Conservation (phyloP, 2,888 invertebrate genomes). For the Phasia obesa region DNA sequence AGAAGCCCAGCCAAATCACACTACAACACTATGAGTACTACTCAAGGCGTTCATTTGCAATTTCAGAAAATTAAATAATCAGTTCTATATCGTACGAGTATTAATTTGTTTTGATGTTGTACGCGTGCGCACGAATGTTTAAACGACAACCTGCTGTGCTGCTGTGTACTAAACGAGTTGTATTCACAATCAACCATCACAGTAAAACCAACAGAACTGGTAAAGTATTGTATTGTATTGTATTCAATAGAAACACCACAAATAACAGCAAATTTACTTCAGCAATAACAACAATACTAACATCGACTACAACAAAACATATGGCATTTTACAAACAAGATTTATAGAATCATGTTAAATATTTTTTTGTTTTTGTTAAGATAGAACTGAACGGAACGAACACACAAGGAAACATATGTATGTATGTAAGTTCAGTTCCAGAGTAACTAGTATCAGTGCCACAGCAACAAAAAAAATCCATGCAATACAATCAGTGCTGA, state of each 20-base stretch:
- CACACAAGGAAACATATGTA: neutral
- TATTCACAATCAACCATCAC: no score
- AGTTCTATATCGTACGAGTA: slow-evolving; percentile 77
- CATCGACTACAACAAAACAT: slow-evolving; percentile 33
- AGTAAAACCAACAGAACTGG: slow-evolving; percentile 14
- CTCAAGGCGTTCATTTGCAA: slow-evolving; percentile 18
- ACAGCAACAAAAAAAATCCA: slow-evolving; percentile 52
- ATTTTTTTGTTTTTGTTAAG: no score
- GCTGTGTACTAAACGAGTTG: slow-evolving; percentile 58
- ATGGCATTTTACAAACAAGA: slow-evolving; percentile 56
- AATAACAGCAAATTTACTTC: slow-evolving; percentile 25
- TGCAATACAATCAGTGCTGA: slow-evolving; percentile 75
- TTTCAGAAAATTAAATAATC: slow-evolving; percentile 79
- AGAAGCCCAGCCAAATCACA: slow-evolving; percentile 57
- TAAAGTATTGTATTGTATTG: slow-evolving; percentile 33
- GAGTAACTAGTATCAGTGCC: slow-evolving; percentile 16
- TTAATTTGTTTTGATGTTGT: slow-evolving; percentile 81
- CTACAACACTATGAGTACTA: slow-evolving; percentile 15
- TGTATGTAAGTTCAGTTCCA: no score
- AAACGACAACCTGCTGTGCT: slow-evolving; percentile 70
- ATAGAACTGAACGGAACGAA: slow-evolving; percentile 8
- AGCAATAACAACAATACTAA: slow-evolving; percentile 16
- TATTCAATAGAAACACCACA: slow-evolving; percentile 47
- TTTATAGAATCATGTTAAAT: slow-evolving; percentile 66
- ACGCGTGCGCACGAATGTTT: slow-evolving; percentile 80